phyloP scores from a whole-genome alignment of 2,888 invertebrate species.

The Homarus gammarus region DNA sequence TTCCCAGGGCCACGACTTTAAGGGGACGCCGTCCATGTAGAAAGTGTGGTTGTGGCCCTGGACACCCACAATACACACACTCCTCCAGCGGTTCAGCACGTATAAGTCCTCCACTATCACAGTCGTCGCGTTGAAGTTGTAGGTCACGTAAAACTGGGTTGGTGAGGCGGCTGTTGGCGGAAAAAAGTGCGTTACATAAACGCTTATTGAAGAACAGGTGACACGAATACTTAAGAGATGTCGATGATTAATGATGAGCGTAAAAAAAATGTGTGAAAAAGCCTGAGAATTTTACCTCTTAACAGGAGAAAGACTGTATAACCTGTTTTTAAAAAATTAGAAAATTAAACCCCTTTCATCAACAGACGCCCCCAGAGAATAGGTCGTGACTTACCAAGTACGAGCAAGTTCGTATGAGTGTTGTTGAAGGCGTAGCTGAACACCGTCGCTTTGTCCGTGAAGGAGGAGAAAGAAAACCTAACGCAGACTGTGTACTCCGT shows the following conservation, averaged over 20 bases:
- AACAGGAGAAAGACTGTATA: too few relatives aligned
- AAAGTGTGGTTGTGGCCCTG: slow-evolving; percentile 44
- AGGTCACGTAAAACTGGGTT: slow-evolving; percentile 28
- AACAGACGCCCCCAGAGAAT: too few relatives aligned
- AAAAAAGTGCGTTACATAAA: too few relatives aligned
- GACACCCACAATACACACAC: slow-evolving; percentile 20
- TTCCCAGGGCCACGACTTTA: slow-evolving; percentile 44
- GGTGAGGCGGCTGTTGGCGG: slow-evolving; percentile 36
- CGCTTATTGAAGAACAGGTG: too few relatives aligned
- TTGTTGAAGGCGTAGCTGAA: slow-evolving; percentile 50
- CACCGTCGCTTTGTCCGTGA: slow-evolving; percentile 25
- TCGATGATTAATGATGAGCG: too few relatives aligned
- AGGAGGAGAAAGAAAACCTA: slow-evolving; percentile 46
- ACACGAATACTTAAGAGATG: too few relatives aligned
- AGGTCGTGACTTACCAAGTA: slow-evolving; percentile 6
- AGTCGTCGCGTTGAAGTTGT: background rate
- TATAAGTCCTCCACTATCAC: slow-evolving; percentile 25
- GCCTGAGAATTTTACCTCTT: too few relatives aligned
- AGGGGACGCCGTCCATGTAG: slow-evolving; percentile 41
- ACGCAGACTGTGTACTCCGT: slow-evolving; percentile 53
- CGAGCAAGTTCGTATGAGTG: slow-evolving; percentile 31
- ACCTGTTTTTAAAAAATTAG: too few relatives aligned
- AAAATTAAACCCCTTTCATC: too few relatives aligned
- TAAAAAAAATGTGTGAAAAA: too few relatives aligned
- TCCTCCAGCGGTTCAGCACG: slow-evolving; percentile 30